Percentiles rank a stretch among this genome's conserved stretches.
Conservation (phyloP, 2,113 vertebrate genomes). For the Tinamus guttatus region DNA sequence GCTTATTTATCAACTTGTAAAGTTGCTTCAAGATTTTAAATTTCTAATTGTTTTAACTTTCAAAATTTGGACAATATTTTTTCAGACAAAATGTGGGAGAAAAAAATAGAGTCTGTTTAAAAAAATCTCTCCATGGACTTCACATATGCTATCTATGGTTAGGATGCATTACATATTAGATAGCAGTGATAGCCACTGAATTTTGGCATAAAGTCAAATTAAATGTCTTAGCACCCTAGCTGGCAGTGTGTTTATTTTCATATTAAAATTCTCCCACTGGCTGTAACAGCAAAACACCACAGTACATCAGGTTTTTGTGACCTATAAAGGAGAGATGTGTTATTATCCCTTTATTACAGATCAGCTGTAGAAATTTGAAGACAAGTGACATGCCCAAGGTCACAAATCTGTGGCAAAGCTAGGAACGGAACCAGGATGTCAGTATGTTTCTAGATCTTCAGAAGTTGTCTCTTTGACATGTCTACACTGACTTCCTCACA, state of each 20-base stretch:
- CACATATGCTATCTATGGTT: background rate
- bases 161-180: background rate
- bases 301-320: background rate
- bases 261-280: background rate
- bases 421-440: background rate
- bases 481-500: background rate
- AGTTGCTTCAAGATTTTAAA: background rate
- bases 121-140: background rate
- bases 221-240: background rate
- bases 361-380: background rate
- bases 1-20: background rate
- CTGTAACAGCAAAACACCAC: background rate
- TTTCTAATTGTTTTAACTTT: background rate
- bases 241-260: background rate
- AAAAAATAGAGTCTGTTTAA: background rate
- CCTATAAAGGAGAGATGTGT: background rate
- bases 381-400: conserved; percentile 28
- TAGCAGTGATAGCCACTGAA: background rate
- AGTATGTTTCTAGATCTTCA: background rate
- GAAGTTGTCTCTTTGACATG: background rate
- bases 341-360: conserved; percentile 37
- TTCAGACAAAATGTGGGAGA: background rate
- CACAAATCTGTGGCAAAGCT: background rate
- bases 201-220: background rate
- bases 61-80: background rate